Base-by-base conservation (phyloP, 1,140 invertebrate genomes). In the Meloidogyne chitwoodi region DNA sequence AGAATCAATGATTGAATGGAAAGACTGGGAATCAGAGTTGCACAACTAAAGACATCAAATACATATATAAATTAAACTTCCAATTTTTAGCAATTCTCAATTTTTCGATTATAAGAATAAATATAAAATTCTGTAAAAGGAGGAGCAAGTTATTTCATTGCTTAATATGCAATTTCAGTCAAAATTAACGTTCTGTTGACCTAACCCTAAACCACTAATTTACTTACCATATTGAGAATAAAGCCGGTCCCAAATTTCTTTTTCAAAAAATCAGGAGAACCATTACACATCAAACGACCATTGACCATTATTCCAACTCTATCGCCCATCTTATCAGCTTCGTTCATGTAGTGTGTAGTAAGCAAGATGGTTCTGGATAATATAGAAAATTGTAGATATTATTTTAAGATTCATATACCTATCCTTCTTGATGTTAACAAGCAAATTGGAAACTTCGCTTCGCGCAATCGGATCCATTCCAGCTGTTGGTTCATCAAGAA, bases 311-410 rank as follows among this genome's bases (percentile, higher is more conserved):
- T 88, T 16, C 87, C 88, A 44, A 90, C 87, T 74, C 89, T 75
- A 79, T 90, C 90, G 1, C 94, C 94, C 0, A 98, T 89, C 24
- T 93, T 90, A 88, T 98, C 95, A 11, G 95, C 95, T 89, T 98
- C 96, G 88, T 98, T 95, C 94, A 98, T 96, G 88, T 94, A 96
- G 88, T 98, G 95, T 0, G 95, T 98, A 2, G 94, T 95, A 1
- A 98, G 90, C 6, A 98, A 34, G 29, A 81, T 80, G 14, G 78
- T 79, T 19, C 78, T 81, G 27, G 34, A 61, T 26, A 81, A 80
- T 4, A 69, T 31, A 34, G 19, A 68, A 19, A 19, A 19, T 26
- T 75, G 2, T 12, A 16, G 16, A 27, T 5, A 31, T 44, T 56
- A 22, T 19, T 48, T 19, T 10, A 27, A 31, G 26, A 38, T 14